Evolutionary conservation across 1,140 invertebrate species (phyloP), one percentile per base, ranked within the genome.

Genomic region (Zaprionus tsacasi): DNA sequence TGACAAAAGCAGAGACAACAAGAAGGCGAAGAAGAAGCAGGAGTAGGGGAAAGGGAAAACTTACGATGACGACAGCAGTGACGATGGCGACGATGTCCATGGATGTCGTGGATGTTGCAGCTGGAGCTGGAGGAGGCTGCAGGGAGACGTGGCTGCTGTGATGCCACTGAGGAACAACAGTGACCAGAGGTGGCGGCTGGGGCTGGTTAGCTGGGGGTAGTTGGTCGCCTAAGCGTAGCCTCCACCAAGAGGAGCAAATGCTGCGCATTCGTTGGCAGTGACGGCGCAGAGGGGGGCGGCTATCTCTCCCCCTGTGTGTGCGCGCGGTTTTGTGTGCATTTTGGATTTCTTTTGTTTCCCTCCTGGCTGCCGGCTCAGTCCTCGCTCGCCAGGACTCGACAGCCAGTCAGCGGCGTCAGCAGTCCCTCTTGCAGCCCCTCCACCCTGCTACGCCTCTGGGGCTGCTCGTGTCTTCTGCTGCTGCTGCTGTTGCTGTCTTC

Each of bases 341-440:
- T 76, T 81, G 85, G 81, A 81, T 89, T 89, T 79, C 76, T 76
- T 89, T 89, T 89, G 76, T 85, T 77, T 79, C 72, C 66, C 55
- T 83, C 33, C 36, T 36, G 15, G 3, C 27, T 6, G 27, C 27
- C 3, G 27, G 27, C 21, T 21, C 21, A 21, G 21, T 21, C 2
- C 21, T 21, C 21, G 27, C 27, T 30, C 27, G 27, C 27, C 27
- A 30, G 27, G 27, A 65, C 85, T 89, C 85, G 85, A 89, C 85
- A 89, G 78, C 86, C 83, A 88, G 83, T 88, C 83, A 88, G 78
- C 83, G 78, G 78, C 78, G 76, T 66, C 72, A 57, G 38, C 25
- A 38, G 6, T 10, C 11, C 15, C 50, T 4, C n/a, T 25, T 6
- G n/a, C 17, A 25, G 12, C 15, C 27, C 30, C 3, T 21, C 43